phyloP scores from a whole-genome alignment of 1,140 invertebrate species.

The Triops longicaudatus region DNA sequence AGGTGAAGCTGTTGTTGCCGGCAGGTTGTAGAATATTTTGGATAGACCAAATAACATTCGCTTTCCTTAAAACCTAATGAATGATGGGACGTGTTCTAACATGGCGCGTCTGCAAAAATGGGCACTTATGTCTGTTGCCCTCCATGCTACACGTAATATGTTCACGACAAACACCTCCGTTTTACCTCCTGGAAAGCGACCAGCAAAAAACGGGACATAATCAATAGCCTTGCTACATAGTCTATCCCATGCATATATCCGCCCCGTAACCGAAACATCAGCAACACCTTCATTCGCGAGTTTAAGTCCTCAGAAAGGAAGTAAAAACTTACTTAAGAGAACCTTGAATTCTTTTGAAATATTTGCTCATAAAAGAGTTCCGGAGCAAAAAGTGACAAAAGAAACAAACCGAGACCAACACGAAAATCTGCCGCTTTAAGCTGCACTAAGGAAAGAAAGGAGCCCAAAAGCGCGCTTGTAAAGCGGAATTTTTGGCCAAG shows the following conservation, averaged over 20 bases:
- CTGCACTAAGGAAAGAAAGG: too few relatives aligned
- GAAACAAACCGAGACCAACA: too few relatives aligned
- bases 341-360: too few relatives aligned
- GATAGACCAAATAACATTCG: neutral
- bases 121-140: neutral
- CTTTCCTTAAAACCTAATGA: neutral
- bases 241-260: neutral
- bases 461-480: too few relatives aligned
- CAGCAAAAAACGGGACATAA: neutral
- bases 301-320: neutral
- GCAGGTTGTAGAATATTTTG: neutral
- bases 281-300: neutral
- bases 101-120: neutral
- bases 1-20: neutral
- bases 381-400: too few relatives aligned
- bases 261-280: neutral
- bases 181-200: neutral
- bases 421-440: too few relatives aligned
- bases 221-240: neutral
- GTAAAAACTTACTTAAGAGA: too few relatives aligned
- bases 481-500: too few relatives aligned
- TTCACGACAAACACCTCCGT: neutral
- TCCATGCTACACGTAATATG: neutral
- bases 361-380: too few relatives aligned
- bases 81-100: neutral